Evolutionary conservation across 2,888 invertebrate genomes (phyloP).

Genomic region (Campoletis raptor): DNA sequence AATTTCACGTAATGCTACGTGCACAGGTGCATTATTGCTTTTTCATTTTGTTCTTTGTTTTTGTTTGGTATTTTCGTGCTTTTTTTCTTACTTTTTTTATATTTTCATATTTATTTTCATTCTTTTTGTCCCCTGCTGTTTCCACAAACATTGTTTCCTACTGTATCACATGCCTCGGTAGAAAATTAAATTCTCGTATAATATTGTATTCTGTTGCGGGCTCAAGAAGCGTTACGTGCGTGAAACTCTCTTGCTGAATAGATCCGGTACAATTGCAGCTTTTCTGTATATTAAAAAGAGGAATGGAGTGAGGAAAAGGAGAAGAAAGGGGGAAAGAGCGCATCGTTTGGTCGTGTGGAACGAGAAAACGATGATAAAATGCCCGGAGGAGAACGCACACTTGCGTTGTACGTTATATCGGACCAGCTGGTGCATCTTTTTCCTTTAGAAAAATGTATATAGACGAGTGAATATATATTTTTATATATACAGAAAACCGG

Average conservation of each 20-base stretch:
- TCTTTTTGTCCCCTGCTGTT: conserved; percentile 6
- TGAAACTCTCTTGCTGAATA: conserved; percentile 19
- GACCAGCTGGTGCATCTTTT: conserved; percentile 30
- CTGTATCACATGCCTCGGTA: conserved; percentile 23
- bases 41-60: background rate
- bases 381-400: conserved; percentile 41
- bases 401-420: conserved; percentile 33
- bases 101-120: background rate
- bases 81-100: too few relatives aligned
- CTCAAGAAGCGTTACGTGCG: conserved; percentile 26
- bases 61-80: too few relatives aligned
- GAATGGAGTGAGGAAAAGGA: background rate
- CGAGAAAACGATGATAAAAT: conserved; percentile 67
- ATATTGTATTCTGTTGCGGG: conserved; percentile 29
- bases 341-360: conserved; percentile 59
- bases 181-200: conserved; percentile 45
- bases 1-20: background rate
- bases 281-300: conserved; percentile 65
- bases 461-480: background rate
- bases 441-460: conserved; percentile 7
- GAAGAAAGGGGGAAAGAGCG: background rate
- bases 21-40: conserved; percentile 28
- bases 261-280: conserved; percentile 32
- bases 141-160: conserved; percentile 29
- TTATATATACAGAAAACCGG: conserved; percentile 50